Conservation (phyloP, 35 echinoderm and acorn worm genomes). For the Diadema setosum region DNA sequence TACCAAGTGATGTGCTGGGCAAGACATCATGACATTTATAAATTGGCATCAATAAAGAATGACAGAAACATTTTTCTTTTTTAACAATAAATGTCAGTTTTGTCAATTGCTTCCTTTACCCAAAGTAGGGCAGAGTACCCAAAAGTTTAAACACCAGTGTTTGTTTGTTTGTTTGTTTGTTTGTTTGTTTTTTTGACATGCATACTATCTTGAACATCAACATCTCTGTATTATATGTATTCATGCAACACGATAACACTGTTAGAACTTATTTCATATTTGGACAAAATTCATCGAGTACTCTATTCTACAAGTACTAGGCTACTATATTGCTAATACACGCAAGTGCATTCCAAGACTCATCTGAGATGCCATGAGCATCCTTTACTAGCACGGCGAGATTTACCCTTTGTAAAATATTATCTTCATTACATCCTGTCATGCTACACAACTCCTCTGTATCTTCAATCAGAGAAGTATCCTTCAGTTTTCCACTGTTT, state of each 20-base stretch:
- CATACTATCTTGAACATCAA: too few species aligned
- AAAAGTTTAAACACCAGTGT: too few species aligned
- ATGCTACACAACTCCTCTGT: not conserved
- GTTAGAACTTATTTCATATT: slow-evolving; percentile 2
- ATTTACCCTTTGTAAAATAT: not conserved
- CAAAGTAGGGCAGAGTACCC: too few species aligned
- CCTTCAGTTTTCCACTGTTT: not conserved
- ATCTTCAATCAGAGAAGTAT: slow-evolving; percentile 11
- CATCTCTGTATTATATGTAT: too few species aligned
- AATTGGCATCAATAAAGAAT: too few species aligned
- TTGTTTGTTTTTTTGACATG: too few species aligned
- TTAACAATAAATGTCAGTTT: too few species aligned
- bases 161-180: too few species aligned
- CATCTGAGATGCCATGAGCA: slow-evolving; percentile 28
- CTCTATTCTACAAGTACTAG: not conserved
- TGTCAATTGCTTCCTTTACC: too few species aligned
- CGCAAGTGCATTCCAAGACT: not conserved
- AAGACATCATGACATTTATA: too few species aligned
- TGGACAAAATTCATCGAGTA: not conserved
- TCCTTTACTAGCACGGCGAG: slow-evolving; percentile 4
- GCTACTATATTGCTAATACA: not conserved
- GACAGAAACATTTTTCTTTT: too few species aligned
- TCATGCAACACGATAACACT: not conserved
- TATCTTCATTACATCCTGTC: not conserved
- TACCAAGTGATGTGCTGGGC: too few species aligned